Evolutionary conservation across 2,888 invertebrate species (phyloP), one percentile per base, ranked within the genome.

Genomic region (Anarsia innoxiella): DNA sequence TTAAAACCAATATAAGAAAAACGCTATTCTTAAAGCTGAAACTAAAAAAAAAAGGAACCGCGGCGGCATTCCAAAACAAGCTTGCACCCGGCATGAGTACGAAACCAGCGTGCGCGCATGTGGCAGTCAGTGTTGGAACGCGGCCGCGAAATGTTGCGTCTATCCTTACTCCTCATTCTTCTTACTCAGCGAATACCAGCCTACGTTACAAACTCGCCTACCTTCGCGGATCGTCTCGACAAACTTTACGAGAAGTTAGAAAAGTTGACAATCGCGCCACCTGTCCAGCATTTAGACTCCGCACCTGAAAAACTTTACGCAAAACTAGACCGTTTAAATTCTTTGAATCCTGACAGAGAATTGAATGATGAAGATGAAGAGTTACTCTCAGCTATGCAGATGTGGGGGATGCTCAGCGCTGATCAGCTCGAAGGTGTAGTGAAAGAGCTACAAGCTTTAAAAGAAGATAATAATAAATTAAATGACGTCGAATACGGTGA

Each of bases 291-390:
- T 38, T 35, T 61, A 57, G 41, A 45, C 1, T 49, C 51, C 11
- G 31, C 53, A 30, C 48, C 52, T 1, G 51, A 54, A 1, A 66
- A 2, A 69, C 62, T 31, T 50, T 77, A 12, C 30, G 71, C 66
- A 13, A 80, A 82, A 44, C 45, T 80, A 14, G 74, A 74, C n/a
- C 53, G 53, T 14, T 42, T 80, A 2, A 77, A 80, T 41, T 62
- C 78, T 0, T 40, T 82, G 4, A 23, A 27, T 12, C 33, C 67
- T 62, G 4, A 73, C 64, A 3, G 52, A n/a, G 62, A 59, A 1
- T 29, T 71, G 13, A 65, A 56, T 30, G 78, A 75, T 29, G 78
- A 80, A 11, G 80, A 78, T 39, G 77, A 77, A 30, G 78, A 77
- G 16, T 26, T 83, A 32, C 45, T 82, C 38, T 56, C 69, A 0